Evolutionary conservation across 2,113 vertebrate species (phyloP).

Genomic region (Clarias batrachus): DNA sequence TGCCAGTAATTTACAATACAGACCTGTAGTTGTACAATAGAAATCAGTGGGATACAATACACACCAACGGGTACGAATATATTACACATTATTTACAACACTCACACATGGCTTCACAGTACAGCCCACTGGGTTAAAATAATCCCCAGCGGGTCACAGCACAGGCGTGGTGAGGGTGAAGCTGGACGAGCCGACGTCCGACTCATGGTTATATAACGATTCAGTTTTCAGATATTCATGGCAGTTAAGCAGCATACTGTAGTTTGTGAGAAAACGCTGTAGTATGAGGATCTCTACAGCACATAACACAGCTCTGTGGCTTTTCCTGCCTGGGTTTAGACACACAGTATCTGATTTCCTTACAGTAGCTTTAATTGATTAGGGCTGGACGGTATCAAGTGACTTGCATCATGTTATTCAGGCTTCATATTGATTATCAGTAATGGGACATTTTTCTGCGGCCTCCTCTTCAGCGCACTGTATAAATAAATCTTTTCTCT

Average conservation of each 20-base stretch:
- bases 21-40: neutral
- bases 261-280: neutral
- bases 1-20: neutral
- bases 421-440: slow-evolving; percentile 9
- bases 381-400: slow-evolving; percentile 2
- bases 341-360: slow-evolving; percentile 26
- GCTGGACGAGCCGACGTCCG: neutral
- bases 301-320: neutral
- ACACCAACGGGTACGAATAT: neutral
- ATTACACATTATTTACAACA: neutral
- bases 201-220: neutral
- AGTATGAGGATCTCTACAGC: neutral
- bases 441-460: slow-evolving; percentile 9
- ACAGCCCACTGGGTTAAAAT: neutral
- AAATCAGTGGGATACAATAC: neutral
- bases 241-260: neutral
- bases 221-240: neutral
- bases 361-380: slow-evolving; percentile 17
- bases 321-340: slow-evolving; percentile 2
- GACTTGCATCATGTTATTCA: slow-evolving; percentile 16
- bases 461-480: neutral
- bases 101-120: neutral
- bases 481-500: neutral
- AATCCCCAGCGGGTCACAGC: too few species aligned
- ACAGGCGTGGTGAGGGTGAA: neutral